phyloP scores from a whole-genome alignment of 2,113 vertebrate species.

The Irena cyanogastra region DNA sequence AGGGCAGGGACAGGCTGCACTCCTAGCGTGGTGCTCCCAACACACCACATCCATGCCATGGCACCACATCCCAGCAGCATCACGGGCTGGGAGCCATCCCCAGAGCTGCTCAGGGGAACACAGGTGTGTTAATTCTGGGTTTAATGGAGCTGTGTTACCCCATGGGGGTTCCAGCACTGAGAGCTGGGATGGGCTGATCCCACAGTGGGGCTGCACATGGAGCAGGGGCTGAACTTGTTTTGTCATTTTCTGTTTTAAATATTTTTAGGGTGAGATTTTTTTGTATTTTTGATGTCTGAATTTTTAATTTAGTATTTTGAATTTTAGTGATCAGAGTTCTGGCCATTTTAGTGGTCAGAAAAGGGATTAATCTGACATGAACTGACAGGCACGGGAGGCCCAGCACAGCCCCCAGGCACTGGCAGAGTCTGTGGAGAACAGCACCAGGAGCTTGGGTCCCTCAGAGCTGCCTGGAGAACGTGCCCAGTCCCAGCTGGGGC shows the following conservation, averaged over 20 bases:
- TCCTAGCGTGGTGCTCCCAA: background rate
- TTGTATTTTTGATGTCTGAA: no score
- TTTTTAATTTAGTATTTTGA: no score
- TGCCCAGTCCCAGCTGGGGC: background rate
- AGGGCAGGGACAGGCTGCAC: background rate
- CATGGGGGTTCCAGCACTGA: fast-evolving
- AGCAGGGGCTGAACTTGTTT: background rate
- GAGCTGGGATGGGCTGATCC: background rate
- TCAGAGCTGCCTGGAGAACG: background rate
- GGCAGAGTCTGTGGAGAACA: background rate
- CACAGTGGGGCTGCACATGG: no score
- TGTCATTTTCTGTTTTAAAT: no score
- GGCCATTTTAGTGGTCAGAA: no score
- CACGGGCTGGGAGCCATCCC: background rate
- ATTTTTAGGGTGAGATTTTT: no score
- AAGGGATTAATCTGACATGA: no score
- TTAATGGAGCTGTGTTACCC: background rate
- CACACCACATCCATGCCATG: background rate
- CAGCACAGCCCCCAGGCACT: background rate
- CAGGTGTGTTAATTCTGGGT: fast-evolving
- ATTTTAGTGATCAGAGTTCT: no score
- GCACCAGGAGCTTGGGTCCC: background rate
- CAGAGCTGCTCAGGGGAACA: background rate
- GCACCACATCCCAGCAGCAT: background rate
- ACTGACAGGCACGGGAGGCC: background rate